phyloP scores from a whole-genome alignment of 2,113 vertebrate species.

The Ptyas mucosa region DNA sequence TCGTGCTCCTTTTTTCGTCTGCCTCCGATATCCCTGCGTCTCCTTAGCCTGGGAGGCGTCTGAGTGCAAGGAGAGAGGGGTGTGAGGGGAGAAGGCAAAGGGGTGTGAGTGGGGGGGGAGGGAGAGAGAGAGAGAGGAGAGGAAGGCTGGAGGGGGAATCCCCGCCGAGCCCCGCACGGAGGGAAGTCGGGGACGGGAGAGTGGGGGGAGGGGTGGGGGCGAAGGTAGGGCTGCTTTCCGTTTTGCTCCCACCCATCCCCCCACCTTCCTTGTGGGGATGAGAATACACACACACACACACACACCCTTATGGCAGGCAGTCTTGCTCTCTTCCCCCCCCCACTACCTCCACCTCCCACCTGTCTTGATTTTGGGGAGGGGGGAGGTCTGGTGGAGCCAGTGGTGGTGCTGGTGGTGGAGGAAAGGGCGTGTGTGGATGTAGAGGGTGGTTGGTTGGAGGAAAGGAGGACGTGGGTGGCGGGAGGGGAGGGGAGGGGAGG shows the following conservation, averaged over 20 bases:
- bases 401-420: not conserved
- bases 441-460: not conserved
- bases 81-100: not conserved
- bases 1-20: not conserved
- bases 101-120: too few species aligned
- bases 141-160: not conserved
- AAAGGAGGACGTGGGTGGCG: too few species aligned
- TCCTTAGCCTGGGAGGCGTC: not conserved
- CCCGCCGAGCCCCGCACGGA: not conserved
- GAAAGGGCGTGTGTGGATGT: not conserved
- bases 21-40: not conserved
- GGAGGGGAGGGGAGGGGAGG: fast-evolving
- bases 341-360: not conserved
- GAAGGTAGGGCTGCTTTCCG: not conserved
- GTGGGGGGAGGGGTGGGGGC: too few species aligned
- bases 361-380: not conserved
- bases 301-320: not conserved
- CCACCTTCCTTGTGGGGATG: not conserved
- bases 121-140: slow-evolving; percentile 5
- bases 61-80: not conserved
- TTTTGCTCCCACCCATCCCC: slow-evolving; percentile 7
- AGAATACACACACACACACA: too few species aligned
- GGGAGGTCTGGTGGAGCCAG: not conserved
- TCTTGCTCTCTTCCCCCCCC: not conserved
- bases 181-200: not conserved